phyloP scores from a whole-genome alignment of 2,888 invertebrate species.

The Tetragonula carbonaria region DNA sequence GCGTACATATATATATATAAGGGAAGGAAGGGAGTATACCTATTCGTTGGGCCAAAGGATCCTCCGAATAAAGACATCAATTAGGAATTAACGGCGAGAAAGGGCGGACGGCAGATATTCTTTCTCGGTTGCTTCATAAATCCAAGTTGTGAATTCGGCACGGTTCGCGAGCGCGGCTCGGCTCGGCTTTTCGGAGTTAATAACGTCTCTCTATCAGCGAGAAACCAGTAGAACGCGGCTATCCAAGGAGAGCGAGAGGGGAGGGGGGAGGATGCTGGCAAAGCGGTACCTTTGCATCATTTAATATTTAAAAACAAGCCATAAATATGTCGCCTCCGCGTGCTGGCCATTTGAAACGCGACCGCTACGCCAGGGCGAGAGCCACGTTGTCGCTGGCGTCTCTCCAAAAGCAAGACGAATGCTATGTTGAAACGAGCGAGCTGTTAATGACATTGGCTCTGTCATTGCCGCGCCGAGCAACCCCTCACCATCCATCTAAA shows the following conservation, averaged over 20 bases:
- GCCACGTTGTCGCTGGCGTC: constrained; percentile 21
- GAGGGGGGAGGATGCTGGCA: constrained; percentile 11
- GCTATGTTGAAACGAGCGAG: constrained; percentile 81
- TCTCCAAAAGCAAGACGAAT: constrained; percentile 77
- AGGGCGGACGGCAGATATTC: constrained; percentile 39
- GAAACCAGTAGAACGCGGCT: constrained; percentile 20
- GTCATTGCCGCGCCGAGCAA: constrained; percentile 27
- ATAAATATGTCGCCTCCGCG: constrained; percentile 83
- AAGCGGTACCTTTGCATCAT: constrained; percentile 82
- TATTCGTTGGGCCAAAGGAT: constrained; percentile 22
- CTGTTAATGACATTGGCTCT: constrained; percentile 79
- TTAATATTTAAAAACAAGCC: constrained; percentile 84
- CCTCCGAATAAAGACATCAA: constrained; percentile 51
- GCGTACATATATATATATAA: too few relatives aligned
- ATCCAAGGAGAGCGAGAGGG: background rate
- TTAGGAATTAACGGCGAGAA: constrained; percentile 57
- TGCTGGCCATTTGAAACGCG: constrained; percentile 75
- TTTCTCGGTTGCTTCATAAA: constrained; percentile 70
- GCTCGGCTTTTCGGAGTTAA: constrained; percentile 63
- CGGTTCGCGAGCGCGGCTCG: constrained; percentile 57
- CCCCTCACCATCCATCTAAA: background rate
- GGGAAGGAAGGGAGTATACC: background rate
- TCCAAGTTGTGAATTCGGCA: constrained; percentile 73
- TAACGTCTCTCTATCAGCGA: constrained; percentile 76
- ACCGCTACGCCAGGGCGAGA: constrained; percentile 36